Conservation (phyloP, 2,888 invertebrate species). For the Elysia crispata region DNA sequence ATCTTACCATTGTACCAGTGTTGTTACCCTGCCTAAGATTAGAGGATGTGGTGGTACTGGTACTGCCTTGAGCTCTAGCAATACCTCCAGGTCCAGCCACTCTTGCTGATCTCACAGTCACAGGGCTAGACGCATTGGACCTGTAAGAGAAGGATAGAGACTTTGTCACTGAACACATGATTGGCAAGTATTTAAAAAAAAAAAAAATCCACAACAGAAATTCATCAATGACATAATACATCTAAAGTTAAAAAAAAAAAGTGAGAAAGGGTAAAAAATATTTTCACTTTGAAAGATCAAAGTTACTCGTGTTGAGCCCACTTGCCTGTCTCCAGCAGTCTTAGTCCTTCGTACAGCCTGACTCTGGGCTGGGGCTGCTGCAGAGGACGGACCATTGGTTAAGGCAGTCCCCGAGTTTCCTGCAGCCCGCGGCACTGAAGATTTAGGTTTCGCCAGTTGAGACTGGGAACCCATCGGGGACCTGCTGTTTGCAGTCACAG, state of each 20-base stretch:
- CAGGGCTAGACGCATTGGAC: constrained; percentile 46
- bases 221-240: no score
- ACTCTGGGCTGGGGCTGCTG: constrained; percentile 45
- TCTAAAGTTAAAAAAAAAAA: no score
- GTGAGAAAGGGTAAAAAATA: no score
- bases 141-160: neutral
- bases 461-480: constrained; percentile 41
- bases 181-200: no score
- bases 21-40: no score
- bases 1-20: no score
- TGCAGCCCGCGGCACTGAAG: constrained; percentile 37
- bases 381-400: constrained; percentile 25
- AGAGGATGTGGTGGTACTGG: no score
- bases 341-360: constrained; percentile 53
- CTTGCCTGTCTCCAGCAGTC: constrained; percentile 46
- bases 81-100: neutral
- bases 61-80: neutral
- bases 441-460: constrained; percentile 43
- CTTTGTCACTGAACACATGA: no score
- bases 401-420: neutral
- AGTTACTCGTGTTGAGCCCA: no score
- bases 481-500: neutral
- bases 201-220: no score
- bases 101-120: constrained; percentile 37
- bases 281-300: no score